These are phyloP conservation scores for Mimas tiliae DNA, from an alignment of 2,888 invertebrate genomes.

Conservation along the genomic window DNA sequence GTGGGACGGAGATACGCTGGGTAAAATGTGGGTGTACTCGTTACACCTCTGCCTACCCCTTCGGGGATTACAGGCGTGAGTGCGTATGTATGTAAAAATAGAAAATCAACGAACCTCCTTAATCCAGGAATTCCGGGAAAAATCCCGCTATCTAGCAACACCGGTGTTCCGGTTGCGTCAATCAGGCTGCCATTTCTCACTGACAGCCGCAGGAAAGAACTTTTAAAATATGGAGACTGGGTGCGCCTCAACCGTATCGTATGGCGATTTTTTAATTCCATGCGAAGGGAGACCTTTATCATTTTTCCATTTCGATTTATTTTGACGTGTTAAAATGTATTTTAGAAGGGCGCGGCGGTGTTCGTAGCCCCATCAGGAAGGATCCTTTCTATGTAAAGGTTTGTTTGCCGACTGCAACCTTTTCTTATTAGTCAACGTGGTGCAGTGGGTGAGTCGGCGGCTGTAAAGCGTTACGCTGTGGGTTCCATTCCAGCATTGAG, in stretches of 20 bases:
- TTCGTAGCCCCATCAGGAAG: neutral
- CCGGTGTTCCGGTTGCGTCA: constrained; percentile 63
- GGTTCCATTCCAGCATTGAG: too few relatives aligned
- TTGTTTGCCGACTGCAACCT: neutral
- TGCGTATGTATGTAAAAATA: too few relatives aligned
- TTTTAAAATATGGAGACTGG: constrained; percentile 48
- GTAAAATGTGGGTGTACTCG: too few relatives aligned
- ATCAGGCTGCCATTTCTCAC: constrained; percentile 73
- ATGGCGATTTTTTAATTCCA: constrained; percentile 22
- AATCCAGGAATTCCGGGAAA: neutral
- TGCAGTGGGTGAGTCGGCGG: too few relatives aligned
- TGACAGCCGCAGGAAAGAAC: constrained; percentile 64
- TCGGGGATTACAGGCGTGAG: too few relatives aligned
- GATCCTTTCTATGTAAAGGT: neutral
- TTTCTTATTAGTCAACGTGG: too few relatives aligned
- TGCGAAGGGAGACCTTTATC: neutral
- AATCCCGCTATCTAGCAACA: neutral
- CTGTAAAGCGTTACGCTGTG: too few relatives aligned
- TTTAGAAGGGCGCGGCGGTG: neutral
- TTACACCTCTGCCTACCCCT: too few relatives aligned
- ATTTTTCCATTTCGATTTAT: neutral
- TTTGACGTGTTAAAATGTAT: neutral
- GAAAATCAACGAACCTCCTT: neutral
- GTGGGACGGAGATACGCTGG: too few relatives aligned
- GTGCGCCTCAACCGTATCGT: constrained; percentile 36